Percentiles rank a stretch among this genome's conserved stretches.
Conservation (phyloP, 2,888 invertebrate genomes). For the Anagyrus pseudococci region DNA sequence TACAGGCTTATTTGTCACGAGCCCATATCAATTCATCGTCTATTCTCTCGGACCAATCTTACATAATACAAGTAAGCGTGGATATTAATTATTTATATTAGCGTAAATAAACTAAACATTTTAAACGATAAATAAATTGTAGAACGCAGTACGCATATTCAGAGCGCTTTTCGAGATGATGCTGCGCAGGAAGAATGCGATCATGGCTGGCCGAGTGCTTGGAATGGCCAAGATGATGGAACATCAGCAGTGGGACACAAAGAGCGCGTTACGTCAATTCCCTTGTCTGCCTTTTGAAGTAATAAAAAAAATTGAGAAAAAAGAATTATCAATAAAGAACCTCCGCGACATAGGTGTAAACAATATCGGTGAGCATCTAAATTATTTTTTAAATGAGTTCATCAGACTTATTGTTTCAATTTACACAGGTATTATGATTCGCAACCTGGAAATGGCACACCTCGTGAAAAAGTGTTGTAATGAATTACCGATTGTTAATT, state of each 20-base stretch:
- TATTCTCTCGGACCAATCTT: constrained; percentile 85
- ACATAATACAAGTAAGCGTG: constrained; percentile 89
- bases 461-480: constrained; percentile 83
- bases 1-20: constrained; percentile 88
- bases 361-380: constrained; percentile 79
- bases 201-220: constrained; percentile 85
- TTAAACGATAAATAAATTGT: too few species aligned
- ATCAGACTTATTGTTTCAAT: not conserved
- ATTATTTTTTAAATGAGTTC: too few species aligned
- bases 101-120: too few species aligned
- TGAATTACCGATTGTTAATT: constrained; percentile 83
- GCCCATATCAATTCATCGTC: constrained; percentile 84
- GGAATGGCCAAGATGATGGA: constrained; percentile 93
- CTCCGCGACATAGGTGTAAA: constrained; percentile 86
- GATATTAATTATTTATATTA: too few species aligned
- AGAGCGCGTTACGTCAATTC: constrained; percentile 88
- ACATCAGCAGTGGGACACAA: constrained; percentile 86
- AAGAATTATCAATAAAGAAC: constrained; percentile 76
- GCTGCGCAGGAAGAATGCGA: constrained; percentile 86
- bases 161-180: constrained; percentile 95
- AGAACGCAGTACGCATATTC: constrained; percentile 91
- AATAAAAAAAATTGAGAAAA: constrained; percentile 81
- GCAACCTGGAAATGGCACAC: constrained; percentile 78
- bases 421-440: constrained; percentile 70
- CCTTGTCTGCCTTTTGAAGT: constrained; percentile 78